A percentile compares a stretch with the other conserved stretches of the same genome.
Evolutionary conservation across 2,797 vertebrate genomes (phyloP).

Genomic region (Nannoperca australis): DNA sequence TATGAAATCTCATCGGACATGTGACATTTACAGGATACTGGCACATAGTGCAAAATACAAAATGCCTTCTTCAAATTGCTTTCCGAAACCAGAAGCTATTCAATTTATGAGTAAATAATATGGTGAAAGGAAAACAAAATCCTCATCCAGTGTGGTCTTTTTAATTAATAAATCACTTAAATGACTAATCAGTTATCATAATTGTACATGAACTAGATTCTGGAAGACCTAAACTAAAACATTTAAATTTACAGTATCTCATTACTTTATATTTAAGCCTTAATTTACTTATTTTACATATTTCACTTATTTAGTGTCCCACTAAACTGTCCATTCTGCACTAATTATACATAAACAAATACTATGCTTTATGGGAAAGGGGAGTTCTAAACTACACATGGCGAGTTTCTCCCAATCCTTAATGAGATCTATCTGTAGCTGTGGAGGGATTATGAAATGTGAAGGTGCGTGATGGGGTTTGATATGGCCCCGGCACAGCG

Average conservation of each 20-base stretch:
- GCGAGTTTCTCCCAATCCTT: neutral
- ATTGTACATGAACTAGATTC: neutral
- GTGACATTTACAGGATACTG: no score
- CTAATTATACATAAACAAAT: neutral
- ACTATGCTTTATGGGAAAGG: neutral
- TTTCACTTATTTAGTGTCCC: neutral
- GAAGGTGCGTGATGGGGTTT: conserved; percentile 58
- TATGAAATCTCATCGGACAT: no score
- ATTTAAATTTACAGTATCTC: neutral
- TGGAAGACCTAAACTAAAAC: neutral
- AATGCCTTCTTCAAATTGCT: neutral
- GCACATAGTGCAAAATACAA: no score
- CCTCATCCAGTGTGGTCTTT: neutral
- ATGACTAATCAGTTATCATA: neutral
- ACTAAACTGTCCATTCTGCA: neutral
- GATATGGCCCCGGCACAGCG: conserved; percentile 56
- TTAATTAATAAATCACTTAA: neutral
- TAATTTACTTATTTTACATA: neutral
- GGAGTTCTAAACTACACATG: neutral
- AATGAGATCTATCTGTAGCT: conserved; percentile 49
- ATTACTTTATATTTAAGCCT: neutral
- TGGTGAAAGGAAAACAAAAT: neutral
- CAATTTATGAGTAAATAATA: neutral
- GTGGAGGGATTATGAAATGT: conserved; percentile 72
- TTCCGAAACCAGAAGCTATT: neutral